Base-by-base conservation (phyloP, 2,113 vertebrate species). In the Nesogale talazaci region DNA sequence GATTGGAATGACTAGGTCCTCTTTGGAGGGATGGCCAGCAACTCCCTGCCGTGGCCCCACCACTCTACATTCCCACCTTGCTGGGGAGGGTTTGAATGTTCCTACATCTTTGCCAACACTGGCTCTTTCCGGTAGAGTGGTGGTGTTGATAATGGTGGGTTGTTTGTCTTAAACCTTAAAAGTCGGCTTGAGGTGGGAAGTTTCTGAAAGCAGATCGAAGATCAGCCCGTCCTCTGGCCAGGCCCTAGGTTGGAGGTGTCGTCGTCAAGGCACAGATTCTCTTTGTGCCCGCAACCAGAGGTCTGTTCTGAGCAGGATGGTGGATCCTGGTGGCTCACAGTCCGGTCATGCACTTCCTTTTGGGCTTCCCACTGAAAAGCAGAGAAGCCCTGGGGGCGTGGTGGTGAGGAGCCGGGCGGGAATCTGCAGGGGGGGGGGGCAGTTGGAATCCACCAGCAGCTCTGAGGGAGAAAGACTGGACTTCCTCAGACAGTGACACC, bases 111-210 rank as follows among this genome's bases (percentile, higher is more conserved):
- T 8, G 8, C 70, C n/a, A 72, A 72, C 9, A 36, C 31, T 72
- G 22, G 70, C 11, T 36, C 36, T 23, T 72, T 9, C 34, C 20
- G 10, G n/a, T 19, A 14, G 36, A 36, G 27, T 15, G 27, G 14
- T 59, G 52, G 29, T 63, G 29, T 10, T 38, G 31, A 22, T 6
- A 6, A 72, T 19, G 34, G n/a, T 46, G 6, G 42, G 56, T 63
- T 69, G 29, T 52, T 86, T 74, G 36, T 77, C 63, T 75, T 79
- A 86, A 92, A 36, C 31, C 52, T 67, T 65, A 40, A 77, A 92
- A 91, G 42, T 9, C 61, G 2, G 56, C 46, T 94, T 65, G 40
- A 76, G 57, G 65, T n/a, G 34, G 72, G n/a, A 31, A 27, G 25
- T 70, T 83, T 87, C 63, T 67, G 40, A 57, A 65, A 82, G 12